Conservation (phyloP, 2,113 vertebrate species). For the Lampris incognitus region DNA sequence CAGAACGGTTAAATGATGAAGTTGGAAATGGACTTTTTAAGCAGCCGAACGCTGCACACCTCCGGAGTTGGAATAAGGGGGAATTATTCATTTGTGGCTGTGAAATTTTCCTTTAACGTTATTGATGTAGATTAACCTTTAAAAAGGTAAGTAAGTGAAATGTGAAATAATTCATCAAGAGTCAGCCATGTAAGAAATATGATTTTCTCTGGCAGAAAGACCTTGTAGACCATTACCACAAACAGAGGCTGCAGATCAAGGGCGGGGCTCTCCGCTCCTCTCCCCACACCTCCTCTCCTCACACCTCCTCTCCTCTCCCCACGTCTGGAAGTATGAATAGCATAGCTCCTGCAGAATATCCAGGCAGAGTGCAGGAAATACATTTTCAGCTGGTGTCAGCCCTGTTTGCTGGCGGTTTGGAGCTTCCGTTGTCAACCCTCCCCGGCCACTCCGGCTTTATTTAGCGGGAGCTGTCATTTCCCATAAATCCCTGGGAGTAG, state of each 20-base stretch:
- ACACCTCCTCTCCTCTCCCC: background rate
- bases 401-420: constrained; percentile 43
- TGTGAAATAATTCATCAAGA: constrained; percentile 80
- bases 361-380: constrained; percentile 55
- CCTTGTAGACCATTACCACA: constrained; percentile 64
- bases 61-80: constrained; percentile 60
- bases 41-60: constrained; percentile 58
- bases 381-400: constrained; percentile 63
- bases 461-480: constrained; percentile 74
- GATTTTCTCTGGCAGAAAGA: constrained; percentile 66
- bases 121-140: constrained; percentile 79
- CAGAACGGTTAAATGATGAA: constrained; percentile 59
- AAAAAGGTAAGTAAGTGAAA: constrained; percentile 79
- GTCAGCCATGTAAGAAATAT: constrained; percentile 78
- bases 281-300: background rate
- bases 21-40: constrained; percentile 72
- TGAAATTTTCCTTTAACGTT: constrained; percentile 67
- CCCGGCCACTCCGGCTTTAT: constrained; percentile 63
- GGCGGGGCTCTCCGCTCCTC: constrained; percentile 27
- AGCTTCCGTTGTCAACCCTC: constrained; percentile 58
- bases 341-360: constrained; percentile 62
- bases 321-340: constrained; percentile 49
- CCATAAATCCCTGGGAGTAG: constrained; percentile 75
- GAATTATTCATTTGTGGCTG: constrained; percentile 69
- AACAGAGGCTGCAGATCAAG: constrained; percentile 69